phyloP scores from a whole-genome alignment of 2,888 invertebrate genomes.

The Nemotelus nigrinus region DNA sequence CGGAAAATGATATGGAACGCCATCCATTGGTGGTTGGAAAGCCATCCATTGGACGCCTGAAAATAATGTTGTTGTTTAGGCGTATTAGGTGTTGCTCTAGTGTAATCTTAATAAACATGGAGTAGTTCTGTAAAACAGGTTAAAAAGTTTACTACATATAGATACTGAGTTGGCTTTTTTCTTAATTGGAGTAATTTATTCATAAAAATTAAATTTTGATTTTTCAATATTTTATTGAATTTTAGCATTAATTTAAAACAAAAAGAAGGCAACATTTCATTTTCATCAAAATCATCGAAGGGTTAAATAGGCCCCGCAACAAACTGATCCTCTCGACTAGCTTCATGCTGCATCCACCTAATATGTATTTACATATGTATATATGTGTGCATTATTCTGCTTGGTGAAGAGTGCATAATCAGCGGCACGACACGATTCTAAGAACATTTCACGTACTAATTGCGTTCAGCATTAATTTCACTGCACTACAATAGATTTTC shows the following conservation, averaged over 20 bases:
- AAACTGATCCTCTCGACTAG: too few species aligned
- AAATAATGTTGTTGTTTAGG: not conserved
- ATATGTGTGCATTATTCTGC: not conserved
- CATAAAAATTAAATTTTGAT: too few species aligned
- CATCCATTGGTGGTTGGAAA: not conserved
- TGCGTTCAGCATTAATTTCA: not conserved
- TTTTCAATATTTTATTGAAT: too few species aligned
- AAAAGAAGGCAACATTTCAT: too few species aligned
- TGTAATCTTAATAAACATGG: too few species aligned
- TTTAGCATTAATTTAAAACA: too few species aligned
- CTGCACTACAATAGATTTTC: not conserved
- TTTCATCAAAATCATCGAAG: too few species aligned
- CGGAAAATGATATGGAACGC: not conserved
- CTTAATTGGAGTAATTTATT: too few species aligned
- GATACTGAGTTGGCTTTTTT: too few species aligned
- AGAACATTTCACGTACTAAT: not conserved
- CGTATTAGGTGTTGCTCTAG: not conserved
- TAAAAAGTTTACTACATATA: too few species aligned
- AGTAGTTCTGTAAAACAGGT: too few species aligned
- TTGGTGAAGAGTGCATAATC: not conserved
- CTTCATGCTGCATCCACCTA: not conserved
- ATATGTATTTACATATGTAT: not conserved
- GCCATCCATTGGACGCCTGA: not conserved
- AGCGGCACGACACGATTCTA: not conserved
- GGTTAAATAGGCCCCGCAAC: too few species aligned